Evolutionary conservation across 2,888 invertebrate species (phyloP).

Genomic region (Phorcus lineatus): DNA sequence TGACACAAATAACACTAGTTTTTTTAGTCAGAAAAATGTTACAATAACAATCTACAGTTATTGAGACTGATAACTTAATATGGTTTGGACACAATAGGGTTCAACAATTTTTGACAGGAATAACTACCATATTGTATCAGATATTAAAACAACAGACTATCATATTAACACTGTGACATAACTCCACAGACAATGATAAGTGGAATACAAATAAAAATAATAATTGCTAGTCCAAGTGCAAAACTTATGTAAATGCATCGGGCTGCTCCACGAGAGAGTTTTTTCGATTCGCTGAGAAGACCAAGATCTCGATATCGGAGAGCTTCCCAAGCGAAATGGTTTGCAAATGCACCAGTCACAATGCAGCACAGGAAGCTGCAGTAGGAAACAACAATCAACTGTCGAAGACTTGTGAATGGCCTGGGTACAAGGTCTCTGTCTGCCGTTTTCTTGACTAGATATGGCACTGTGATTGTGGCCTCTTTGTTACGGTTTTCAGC

Average conservation of each 20-base stretch:
- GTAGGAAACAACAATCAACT: conserved; percentile 29
- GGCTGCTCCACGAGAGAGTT: conserved; percentile 24
- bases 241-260: conserved; percentile 31
- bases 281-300: conserved; percentile 31
- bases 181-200: conserved; percentile 21
- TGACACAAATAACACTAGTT: no score
- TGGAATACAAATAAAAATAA: conserved; percentile 22
- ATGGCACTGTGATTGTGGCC: conserved; percentile 38
- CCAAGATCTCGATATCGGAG: conserved; percentile 28
- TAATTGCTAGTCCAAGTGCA: background rate
- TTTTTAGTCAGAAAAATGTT: no score
- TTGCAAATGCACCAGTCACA: conserved; percentile 29
- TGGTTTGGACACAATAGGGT: no score
- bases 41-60: no score
- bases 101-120: no score
- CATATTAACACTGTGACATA: background rate
- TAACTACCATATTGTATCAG: no score
- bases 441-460: conserved; percentile 28
- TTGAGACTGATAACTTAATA: no score
- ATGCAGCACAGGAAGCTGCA: conserved; percentile 28
- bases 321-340: conserved; percentile 32
- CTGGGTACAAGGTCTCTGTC: conserved; percentile 31
- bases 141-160: no score
- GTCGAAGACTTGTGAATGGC: conserved; percentile 30
- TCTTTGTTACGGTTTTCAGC: conserved; percentile 31